phyloP scores from a whole-genome alignment of 2,113 vertebrate genomes.

The Oophaga pumilio region DNA sequence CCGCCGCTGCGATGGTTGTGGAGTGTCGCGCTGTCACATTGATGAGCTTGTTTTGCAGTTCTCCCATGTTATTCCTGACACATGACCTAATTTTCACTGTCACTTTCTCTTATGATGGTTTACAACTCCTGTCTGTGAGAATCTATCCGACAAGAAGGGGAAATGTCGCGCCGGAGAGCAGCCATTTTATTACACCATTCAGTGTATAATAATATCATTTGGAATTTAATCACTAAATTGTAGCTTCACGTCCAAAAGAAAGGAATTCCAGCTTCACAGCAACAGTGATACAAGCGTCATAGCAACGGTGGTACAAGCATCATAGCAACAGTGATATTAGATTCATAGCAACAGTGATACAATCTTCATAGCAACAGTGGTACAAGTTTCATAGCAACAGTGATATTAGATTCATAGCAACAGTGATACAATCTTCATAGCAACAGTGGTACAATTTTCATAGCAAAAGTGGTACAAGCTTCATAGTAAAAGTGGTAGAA shows the following conservation, averaged over 20 bases:
- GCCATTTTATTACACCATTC: background rate
- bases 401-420: too few species aligned
- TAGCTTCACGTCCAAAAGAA: background rate
- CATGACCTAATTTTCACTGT: constrained; percentile 23
- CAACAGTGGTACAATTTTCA: too few species aligned
- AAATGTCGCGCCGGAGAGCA: background rate
- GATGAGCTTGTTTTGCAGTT: background rate
- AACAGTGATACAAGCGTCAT: too few species aligned
- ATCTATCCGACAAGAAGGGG: background rate
- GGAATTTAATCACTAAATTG: background rate
- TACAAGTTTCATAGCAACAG: too few species aligned
- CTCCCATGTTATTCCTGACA: background rate
- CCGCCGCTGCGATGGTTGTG: background rate
- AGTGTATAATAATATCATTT: background rate
- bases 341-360: too few species aligned
- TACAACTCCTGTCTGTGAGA: background rate
- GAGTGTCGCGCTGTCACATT: background rate
- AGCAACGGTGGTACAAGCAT: too few species aligned
- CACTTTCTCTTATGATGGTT: background rate
- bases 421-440: too few species aligned
- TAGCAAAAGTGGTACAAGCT: too few species aligned
- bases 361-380: too few species aligned
- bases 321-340: too few species aligned
- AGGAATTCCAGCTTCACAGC: too few species aligned
- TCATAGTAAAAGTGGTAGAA: too few species aligned